A percentile compares a stretch with the other conserved stretches of the same genome.
Evolutionary conservation across 2,888 invertebrate species (phyloP).

Genomic region (Eugnorisma glareosa): DNA sequence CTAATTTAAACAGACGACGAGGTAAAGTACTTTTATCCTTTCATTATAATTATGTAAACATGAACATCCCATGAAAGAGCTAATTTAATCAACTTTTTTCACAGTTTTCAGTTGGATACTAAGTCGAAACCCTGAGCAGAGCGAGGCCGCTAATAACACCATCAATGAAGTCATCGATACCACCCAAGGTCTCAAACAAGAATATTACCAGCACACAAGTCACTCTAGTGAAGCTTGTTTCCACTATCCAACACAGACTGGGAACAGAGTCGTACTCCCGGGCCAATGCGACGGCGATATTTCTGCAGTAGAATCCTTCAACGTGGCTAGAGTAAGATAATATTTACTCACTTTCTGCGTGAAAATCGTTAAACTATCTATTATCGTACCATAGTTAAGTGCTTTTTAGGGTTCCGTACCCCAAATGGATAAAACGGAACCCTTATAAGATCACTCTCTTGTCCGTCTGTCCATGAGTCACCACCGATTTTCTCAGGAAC

Average conservation of each 20-base stretch:
- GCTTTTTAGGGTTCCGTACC: neutral
- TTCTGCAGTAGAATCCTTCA: conserved; percentile 76
- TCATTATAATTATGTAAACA: neutral
- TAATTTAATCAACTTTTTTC: conserved; percentile 8
- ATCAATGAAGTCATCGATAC: conserved; percentile 73
- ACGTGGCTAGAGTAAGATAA: conserved; percentile 74
- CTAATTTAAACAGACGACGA: conserved; percentile 71
- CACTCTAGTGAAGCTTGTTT: conserved; percentile 83
- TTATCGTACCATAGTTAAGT: neutral
- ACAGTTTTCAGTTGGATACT: conserved; percentile 86
- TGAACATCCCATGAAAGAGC: neutral
- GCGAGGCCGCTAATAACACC: conserved; percentile 61
- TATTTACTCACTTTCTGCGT: neutral
- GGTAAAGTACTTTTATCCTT: conserved; percentile 74
- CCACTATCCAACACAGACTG: conserved; percentile 79
- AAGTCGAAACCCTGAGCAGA: conserved; percentile 76
- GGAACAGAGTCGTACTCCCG: conserved; percentile 77
- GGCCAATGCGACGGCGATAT: conserved; percentile 83
- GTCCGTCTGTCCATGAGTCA: no score
- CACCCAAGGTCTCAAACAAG: conserved; percentile 80
- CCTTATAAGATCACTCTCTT: no score
- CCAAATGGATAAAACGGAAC: no score
- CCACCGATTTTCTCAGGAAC: no score
- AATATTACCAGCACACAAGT: conserved; percentile 77
- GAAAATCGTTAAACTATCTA: neutral